Conservation (phyloP, 2,797 vertebrate genomes). For the Trichosurus vulpecula region DNA sequence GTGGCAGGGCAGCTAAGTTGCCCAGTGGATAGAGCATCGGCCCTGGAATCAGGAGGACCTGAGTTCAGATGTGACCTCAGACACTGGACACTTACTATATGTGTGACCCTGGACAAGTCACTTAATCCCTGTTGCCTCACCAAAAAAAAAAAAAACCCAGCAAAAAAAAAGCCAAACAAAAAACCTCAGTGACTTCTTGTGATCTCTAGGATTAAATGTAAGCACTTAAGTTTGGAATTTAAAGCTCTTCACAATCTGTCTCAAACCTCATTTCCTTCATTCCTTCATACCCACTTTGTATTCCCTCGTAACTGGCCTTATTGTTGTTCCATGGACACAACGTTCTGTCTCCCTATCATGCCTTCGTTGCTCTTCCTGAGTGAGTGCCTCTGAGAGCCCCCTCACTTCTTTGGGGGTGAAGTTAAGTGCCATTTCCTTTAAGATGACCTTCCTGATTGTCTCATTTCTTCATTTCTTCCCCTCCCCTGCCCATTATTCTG, state of each 20-base stretch:
- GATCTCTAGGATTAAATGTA: neutral
- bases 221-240: neutral
- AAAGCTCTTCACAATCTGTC: neutral
- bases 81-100: too few species aligned
- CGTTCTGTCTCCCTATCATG: neutral
- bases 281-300: neutral
- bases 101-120: too few species aligned
- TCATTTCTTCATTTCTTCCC: neutral
- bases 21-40: too few species aligned
- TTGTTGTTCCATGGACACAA: neutral
- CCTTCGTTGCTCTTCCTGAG: neutral
- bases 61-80: too few species aligned
- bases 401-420: neutral
- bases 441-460: neutral
- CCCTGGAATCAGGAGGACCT: too few species aligned
- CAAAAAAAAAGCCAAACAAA: neutral
- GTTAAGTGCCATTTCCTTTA: neutral
- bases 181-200: neutral
- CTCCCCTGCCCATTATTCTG: neutral
- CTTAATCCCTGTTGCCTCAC: too few species aligned
- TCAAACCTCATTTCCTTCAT: neutral
- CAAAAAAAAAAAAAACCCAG: neutral
- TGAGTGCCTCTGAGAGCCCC: neutral
- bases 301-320: neutral
- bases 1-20: neutral